Evolutionary conservation across 2,888 invertebrate species (phyloP).

Genomic region (Parnassius apollo): DNA sequence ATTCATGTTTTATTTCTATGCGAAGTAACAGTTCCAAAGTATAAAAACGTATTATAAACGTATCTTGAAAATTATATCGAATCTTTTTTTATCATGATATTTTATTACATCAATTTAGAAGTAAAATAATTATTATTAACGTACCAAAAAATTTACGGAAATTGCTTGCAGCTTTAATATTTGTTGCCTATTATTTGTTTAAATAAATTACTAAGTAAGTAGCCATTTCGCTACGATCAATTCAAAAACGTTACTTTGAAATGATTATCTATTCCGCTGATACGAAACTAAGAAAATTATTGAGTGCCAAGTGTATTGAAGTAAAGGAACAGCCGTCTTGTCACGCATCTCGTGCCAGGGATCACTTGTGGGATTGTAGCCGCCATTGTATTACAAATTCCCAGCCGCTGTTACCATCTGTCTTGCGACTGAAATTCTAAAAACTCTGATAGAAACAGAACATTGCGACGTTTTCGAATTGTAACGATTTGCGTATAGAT

Average conservation of each 20-base stretch:
- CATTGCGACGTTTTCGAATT: conserved; percentile 39
- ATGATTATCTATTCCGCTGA: conserved; percentile 40
- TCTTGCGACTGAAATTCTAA: conserved; percentile 59
- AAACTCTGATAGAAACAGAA: conserved; percentile 50
- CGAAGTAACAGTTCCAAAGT: no score
- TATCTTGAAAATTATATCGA: no score
- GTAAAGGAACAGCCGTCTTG: conserved; percentile 64
- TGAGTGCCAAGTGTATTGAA: conserved; percentile 75
- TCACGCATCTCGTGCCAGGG: conserved; percentile 59
- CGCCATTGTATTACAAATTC: conserved; percentile 70
- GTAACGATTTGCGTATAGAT: conserved; percentile 30
- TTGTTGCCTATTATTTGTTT: no score
- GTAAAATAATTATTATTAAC: no score
- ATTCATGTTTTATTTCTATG: neutral
- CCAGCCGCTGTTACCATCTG: conserved; percentile 65
- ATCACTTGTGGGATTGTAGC: conserved; percentile 56
- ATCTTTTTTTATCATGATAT: no score
- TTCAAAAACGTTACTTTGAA: no score
- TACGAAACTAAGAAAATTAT: conserved; percentile 59
- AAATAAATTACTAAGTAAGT: no score
- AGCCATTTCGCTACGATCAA: no score
- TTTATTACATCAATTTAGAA: no score
- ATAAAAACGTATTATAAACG: no score
- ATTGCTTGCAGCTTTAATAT: no score
- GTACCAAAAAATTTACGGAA: no score